These are phyloP conservation scores for Triplophysa bombifrons DNA, from an alignment of 2,797 vertebrate species.

Conservation along the genomic window DNA sequence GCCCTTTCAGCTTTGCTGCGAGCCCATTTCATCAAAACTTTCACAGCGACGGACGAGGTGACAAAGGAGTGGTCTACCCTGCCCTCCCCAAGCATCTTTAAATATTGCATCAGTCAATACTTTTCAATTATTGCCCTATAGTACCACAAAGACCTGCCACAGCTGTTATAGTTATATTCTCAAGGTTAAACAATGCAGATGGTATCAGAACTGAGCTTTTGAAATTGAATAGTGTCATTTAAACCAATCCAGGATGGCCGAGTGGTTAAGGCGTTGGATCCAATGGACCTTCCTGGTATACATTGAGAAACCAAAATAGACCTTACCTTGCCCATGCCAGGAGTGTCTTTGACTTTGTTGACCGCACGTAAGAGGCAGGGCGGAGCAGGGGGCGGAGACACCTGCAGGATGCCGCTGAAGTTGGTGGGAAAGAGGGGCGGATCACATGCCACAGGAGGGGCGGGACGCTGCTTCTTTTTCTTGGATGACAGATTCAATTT, in stretches of 20 bases:
- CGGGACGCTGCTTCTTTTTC: constrained; percentile 89
- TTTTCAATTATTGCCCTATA: too few relatives aligned
- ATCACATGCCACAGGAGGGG: constrained; percentile 78
- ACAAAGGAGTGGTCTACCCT: neutral
- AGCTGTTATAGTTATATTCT: too few relatives aligned
- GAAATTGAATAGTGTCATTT: too few relatives aligned
- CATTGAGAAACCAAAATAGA: neutral
- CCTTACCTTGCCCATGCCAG: constrained; percentile 93
- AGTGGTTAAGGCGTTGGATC: neutral
- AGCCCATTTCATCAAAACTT: neutral
- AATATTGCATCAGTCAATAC: too few relatives aligned
- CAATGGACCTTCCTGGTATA: neutral
- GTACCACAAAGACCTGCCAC: too few relatives aligned
- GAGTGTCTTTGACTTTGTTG: constrained; percentile 96
- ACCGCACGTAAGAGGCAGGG: constrained; percentile 93
- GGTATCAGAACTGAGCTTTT: too few relatives aligned
- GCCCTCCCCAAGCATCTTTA: too few relatives aligned
- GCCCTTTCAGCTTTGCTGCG: too few relatives aligned
- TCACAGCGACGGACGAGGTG: too few relatives aligned
- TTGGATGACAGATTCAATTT: constrained; percentile 96
- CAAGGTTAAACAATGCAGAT: too few relatives aligned
- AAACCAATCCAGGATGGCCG: neutral
- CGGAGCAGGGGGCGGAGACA: constrained; percentile 89
- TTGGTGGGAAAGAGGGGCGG: constrained; percentile 90
- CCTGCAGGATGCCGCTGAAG: constrained; percentile 89